Base-by-base conservation (phyloP, 2,888 invertebrate genomes). In the Lissonota sp. region DNA sequence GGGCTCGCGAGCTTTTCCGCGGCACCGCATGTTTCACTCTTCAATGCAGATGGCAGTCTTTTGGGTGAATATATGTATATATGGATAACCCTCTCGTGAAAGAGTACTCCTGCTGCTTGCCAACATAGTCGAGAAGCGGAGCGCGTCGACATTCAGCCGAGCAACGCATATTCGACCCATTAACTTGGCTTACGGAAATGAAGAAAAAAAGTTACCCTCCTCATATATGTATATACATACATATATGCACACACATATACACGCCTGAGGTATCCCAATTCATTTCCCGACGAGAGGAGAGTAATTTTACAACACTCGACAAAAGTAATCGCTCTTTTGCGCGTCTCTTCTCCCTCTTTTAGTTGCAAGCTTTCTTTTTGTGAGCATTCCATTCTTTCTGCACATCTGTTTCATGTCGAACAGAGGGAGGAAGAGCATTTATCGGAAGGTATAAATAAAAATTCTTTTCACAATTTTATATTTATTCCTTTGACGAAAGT, bases 131-230 rank as follows among this genome's bases (percentile, higher is more conserved):
- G 63, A 39, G 67, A 62, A 75, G 53, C 67, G 57, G 70, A 55
- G 63, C 76, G 63, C 69, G 37, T 10, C 69, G 76, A 76, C 53
- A 70, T 63, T 70, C 70, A 70, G 70, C 57, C 55, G 39, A 57
- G 39, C 40, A 51, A 8, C 49, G 55, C 57, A 71, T 39, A 62
- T 60, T 71, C 71, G 60, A 60, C 60, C 60, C 76, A 70, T 77
- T 77, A 70, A 77, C 70, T 70, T 40, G 44, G 53, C 55, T 26
- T 12, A 57, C 16, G 39, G 40, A 49, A 75, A 75, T 62, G 40
- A 40, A 60, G 63, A 49, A 62, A 70, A 63, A 44, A 37, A 55
- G 37, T 16, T 37, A 1, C 55, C 37, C 8, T 60, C 8, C 1
- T 26, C 26, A 26, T 26, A 16, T 16, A 62, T 75, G 53, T 42